Evolutionary conservation across 2,113 vertebrate species (phyloP).

Genomic region (Noturus placidus): DNA sequence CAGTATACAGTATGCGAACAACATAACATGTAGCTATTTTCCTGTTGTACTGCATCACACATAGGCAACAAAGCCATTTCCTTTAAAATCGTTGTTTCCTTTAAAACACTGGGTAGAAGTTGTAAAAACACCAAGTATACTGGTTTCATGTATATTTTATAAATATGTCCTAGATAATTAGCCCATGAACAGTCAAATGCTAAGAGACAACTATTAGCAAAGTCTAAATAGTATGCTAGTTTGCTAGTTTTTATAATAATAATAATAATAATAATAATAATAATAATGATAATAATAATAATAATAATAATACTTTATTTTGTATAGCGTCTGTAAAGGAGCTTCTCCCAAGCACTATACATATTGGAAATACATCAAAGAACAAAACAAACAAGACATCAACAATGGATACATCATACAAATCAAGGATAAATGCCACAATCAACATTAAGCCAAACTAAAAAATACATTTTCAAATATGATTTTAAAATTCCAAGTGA

Average conservation of each 20-base stretch:
- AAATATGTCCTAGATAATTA: not conserved
- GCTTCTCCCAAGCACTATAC: too few species aligned
- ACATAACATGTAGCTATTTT: not conserved
- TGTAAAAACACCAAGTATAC: not conserved
- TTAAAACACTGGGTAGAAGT: not conserved
- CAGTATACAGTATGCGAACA: not conserved
- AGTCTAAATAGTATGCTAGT: not conserved
- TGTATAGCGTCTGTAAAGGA: too few species aligned
- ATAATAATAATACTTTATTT: too few species aligned
- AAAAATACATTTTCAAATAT: too few species aligned
- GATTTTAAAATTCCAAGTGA: too few species aligned
- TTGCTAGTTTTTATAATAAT: not conserved
- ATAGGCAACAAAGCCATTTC: not conserved
- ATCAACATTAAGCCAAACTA: too few species aligned
- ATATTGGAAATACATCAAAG: too few species aligned
- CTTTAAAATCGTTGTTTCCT: not conserved
- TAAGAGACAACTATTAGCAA: not conserved
- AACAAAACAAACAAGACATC: too few species aligned
- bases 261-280: too few species aligned
- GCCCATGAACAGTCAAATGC: not conserved
- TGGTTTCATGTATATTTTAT: not conserved
- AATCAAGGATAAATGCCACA: too few species aligned
- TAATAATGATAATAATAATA: too few species aligned
- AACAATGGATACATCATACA: too few species aligned
- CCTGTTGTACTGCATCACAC: not conserved